Evolutionary conservation across 2,797 vertebrate species (phyloP), one percentile per base, ranked within the genome.

Genomic region (Ammospiza maritima): DNA sequence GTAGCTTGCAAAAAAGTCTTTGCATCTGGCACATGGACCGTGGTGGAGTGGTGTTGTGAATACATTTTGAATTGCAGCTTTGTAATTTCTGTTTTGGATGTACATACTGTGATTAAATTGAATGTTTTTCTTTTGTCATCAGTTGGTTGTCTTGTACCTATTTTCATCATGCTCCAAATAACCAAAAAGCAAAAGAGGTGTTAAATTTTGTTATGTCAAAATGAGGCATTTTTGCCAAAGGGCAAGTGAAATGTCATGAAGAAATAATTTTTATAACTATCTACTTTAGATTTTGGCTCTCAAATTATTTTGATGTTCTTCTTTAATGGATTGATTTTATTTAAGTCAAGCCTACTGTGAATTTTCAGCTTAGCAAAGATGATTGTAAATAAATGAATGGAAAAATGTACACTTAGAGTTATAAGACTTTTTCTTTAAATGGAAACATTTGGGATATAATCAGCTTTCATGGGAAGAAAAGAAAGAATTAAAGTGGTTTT

Each of bases 51-150:
- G 57, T 14, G 3, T n/a, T 64, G 62, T 53, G 77, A 75, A 83
- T 56, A 32, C n/a, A 6, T 75, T 81, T 80, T 56, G 56, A 86
- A 82, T 77, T 69, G 57, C 34, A 77, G 88, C 85, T 94, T 67
- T 94, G 85, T 94, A 40, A 77, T 89, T 93, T 80, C 64, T 90
- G n/a, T 64, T 94, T 93, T 72, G 78, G 74, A 87, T 94, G 96
- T 94, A 96, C 36, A 87, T 87, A 69, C 23, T 93, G 64, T 80
- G 74, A 94, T 96, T 96, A 94, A 96, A 96, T 69, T 72, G 70
- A 92, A 90, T 80, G 83, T 20, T 95, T 90, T 90, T 74, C 73
- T 89, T 71, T 34, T 23, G 65, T 77, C 67, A 23, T 90, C 77
- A 67, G 0, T 54, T 74, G 54, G 47, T 93, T 16, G 45, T 64